phyloP scores from a whole-genome alignment of 1,140 invertebrate genomes.

The Phenacoccus solenopsis region DNA sequence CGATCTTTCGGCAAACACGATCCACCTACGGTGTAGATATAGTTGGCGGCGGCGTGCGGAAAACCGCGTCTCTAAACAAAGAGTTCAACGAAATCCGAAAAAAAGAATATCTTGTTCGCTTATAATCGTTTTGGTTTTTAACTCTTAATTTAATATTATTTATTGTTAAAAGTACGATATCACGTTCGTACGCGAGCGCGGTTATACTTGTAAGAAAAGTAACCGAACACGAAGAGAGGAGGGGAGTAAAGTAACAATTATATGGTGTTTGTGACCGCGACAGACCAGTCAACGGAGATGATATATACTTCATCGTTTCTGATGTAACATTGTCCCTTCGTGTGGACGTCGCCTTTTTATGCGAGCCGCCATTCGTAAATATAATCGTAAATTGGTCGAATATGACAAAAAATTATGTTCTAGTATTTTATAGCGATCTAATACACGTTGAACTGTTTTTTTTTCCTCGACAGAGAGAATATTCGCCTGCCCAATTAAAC shows the following conservation, averaged over 20 bases:
- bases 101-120: neutral
- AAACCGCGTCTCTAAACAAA: neutral
- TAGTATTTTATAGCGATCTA: neutral
- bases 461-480: neutral
- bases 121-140: neutral
- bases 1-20: too few relatives aligned
- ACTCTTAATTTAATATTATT: constrained; percentile 4
- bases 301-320: neutral
- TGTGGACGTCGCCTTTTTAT: neutral
- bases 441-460: neutral
- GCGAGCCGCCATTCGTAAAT: neutral
- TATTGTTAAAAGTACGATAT: neutral
- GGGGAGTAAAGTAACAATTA: neutral
- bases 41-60: neutral
- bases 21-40: too few relatives aligned
- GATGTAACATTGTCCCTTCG: constrained; percentile 1
- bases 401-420: constrained; percentile 3
- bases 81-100: neutral
- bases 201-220: neutral
- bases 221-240: too few relatives aligned
- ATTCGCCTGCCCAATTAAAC: neutral
- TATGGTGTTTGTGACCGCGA: neutral
- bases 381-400: neutral
- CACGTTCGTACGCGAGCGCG: neutral
- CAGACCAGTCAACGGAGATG: neutral